Evolutionary conservation across 2,888 invertebrate species (phyloP).

Genomic region (Eupithecia exiguata): DNA sequence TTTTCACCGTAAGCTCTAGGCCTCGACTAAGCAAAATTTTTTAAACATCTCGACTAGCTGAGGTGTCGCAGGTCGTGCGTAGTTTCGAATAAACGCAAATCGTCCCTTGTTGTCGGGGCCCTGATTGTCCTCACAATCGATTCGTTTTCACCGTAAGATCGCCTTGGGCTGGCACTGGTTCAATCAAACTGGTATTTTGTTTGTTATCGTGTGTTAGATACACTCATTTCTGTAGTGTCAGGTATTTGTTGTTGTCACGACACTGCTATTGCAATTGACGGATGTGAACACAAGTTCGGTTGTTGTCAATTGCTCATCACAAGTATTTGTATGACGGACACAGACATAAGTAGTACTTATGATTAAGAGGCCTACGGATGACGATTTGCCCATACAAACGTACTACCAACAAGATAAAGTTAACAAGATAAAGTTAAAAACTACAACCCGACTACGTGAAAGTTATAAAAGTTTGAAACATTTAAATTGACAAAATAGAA

Average conservation of each 20-base stretch:
- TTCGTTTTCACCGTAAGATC: conserved; percentile 69
- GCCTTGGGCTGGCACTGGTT: conserved; percentile 44
- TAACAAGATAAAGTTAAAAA: too few relatives aligned
- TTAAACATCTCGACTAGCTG: not conserved
- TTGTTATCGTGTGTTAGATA: not conserved
- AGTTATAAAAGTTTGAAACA: too few relatives aligned
- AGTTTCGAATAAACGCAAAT: not conserved
- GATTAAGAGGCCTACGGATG: too few relatives aligned
- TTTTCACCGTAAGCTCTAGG: conserved; percentile 63
- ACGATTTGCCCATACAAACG: too few relatives aligned
- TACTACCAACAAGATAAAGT: too few relatives aligned
- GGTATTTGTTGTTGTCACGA: not conserved
- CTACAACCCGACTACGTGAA: too few relatives aligned
- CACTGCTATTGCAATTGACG: not conserved
- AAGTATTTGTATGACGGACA: not conserved
- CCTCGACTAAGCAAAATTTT: not conserved
- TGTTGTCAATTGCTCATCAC: not conserved
- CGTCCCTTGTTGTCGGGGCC: not conserved
- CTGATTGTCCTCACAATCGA: conserved; percentile 70
- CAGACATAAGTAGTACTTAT: not conserved
- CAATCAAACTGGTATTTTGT: not conserved
- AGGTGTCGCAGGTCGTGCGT: not conserved
- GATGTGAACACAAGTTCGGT: not conserved
- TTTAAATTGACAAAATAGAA: too few relatives aligned
- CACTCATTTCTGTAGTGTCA: not conserved